A percentile compares a stretch with the other conserved stretches of the same genome.
Conservation (phyloP, 2,888 invertebrate species). For the Ochropleura plecta region DNA sequence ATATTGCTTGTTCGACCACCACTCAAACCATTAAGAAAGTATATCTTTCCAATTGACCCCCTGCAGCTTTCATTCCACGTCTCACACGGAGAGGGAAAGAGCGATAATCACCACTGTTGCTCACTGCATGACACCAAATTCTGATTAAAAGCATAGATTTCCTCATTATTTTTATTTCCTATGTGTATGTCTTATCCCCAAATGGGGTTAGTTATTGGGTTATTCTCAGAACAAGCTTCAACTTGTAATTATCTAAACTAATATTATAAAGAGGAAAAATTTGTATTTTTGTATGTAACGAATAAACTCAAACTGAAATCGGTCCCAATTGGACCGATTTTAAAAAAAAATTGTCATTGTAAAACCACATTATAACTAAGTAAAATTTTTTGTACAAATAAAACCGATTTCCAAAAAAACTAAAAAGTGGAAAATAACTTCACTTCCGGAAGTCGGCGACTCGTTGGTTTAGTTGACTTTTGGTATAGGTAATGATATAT, state of each 20-base stretch:
- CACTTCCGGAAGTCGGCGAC: too few relatives aligned
- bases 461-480: too few relatives aligned
- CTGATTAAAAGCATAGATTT: background rate
- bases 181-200: background rate
- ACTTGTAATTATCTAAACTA: background rate
- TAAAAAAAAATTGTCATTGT: too few relatives aligned
- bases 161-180: background rate
- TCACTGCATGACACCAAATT: background rate
- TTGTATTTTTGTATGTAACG: too few relatives aligned
- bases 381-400: too few relatives aligned
- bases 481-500: too few relatives aligned
- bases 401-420: too few relatives aligned
- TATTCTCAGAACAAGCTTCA: background rate
- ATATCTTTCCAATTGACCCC: background rate
- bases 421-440: too few relatives aligned
- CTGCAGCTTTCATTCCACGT: constrained; percentile 3
- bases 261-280: too few relatives aligned
- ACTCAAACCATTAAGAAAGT: background rate
- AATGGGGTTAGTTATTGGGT: background rate
- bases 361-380: too few relatives aligned
- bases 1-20: background rate
- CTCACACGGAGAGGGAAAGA: background rate
- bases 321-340: too few relatives aligned
- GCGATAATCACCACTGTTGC: background rate
- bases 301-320: too few relatives aligned